These are phyloP conservation scores for Myocastor coypus DNA, from an alignment of 2,113 vertebrate species.

Conservation along the genomic window DNA sequence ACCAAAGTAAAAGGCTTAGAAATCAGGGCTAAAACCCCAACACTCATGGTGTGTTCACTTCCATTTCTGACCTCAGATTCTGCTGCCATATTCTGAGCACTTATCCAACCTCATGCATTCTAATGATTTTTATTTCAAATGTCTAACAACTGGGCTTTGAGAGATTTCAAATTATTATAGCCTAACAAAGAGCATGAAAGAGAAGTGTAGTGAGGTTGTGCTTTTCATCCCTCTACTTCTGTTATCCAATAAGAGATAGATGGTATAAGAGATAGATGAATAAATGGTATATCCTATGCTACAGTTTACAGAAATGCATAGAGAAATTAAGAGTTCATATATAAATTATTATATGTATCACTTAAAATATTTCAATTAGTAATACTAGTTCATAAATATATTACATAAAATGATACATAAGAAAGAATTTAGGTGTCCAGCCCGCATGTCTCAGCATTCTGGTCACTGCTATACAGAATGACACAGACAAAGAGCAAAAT, in stretches of 20 bases:
- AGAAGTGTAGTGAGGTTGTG: neutral
- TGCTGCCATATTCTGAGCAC: neutral
- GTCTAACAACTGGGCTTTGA: slow-evolving; percentile 4
- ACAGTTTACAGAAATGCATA: neutral
- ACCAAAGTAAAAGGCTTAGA: neutral
- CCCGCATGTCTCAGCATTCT: no score
- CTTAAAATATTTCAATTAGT: neutral
- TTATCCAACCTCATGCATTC: neutral
- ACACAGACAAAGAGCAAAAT: no score
- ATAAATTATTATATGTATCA: neutral
- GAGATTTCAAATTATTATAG: neutral
- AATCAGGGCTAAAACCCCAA: neutral
- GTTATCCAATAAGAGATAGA: neutral
- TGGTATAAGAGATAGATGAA: neutral
- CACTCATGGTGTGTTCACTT: neutral
- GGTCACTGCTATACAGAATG: no score
- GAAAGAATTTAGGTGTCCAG: slow-evolving; percentile 40
- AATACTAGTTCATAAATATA: slow-evolving; percentile 13
- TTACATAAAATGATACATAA: neutral
- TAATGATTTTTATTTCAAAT: slow-evolving; percentile 49
- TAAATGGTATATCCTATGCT: neutral
- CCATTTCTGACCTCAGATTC: neutral
- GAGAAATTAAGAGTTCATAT: neutral
- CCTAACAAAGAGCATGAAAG: neutral
- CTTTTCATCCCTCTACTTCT: neutral